Evolutionary conservation across 1,140 invertebrate genomes (phyloP), one percentile per base, ranked within the genome.

Genomic region (Panonychus citri): DNA sequence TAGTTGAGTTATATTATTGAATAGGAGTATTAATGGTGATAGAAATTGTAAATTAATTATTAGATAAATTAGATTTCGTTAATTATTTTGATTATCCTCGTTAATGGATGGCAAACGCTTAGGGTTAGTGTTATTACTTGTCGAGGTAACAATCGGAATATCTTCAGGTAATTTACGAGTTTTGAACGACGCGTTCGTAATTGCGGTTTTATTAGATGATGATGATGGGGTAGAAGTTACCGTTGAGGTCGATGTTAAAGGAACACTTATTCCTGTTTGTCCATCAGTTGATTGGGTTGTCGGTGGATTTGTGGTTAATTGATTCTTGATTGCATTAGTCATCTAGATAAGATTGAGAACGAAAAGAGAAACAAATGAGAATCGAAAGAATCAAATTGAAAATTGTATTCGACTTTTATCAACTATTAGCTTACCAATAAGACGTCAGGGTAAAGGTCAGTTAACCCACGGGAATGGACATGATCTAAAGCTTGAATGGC

Each of bases 181-280:
- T 59, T 86, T 78, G 71, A 95, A 95, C 63, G 88, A 94, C 61
- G 89, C 89, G 74, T 93, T 94, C 43, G 88, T 95, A 58, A 94
- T 90, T 10, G 85, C 85, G 7, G 34, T 53, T 72, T 93, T 93
- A 1, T 82, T 82, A 59, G 88, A 77, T 21, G 15, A 19, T 3
- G 49, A 27, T 43, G 39, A 24, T 19, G 28, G 7, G 39, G 21
- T 54, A 49, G 25, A 19, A 46, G 51, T 55, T 2, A 78, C 81
- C 19, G 67, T 67, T n/a, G 81, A 80, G 13, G 81, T 77, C 52
- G 82, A 79, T n/a, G 82, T 81, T 42, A 84, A 64, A 2, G 82
- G 78, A 51, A 85, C 76, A 66, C 78, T 81, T 53, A 85, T 78
- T 27, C 82, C 82, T 75, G 84, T 81, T 2, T 81, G 79, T 28